These are phyloP conservation scores for Pseudobourletiella spinata DNA, from an alignment of 1,140 invertebrate genomes.

Conservation along the genomic window DNA sequence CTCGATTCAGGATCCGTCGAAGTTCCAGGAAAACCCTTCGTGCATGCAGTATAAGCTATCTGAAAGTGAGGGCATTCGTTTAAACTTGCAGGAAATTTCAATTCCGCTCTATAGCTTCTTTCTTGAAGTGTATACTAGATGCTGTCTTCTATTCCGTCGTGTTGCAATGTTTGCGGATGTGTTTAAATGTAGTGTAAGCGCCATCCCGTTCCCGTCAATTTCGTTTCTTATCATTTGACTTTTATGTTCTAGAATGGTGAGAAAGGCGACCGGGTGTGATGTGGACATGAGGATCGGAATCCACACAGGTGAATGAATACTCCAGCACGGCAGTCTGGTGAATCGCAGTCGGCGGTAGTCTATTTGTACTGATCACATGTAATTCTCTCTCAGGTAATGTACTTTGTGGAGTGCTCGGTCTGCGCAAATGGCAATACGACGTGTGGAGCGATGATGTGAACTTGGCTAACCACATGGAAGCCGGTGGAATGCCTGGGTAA, in stretches of 20 bases:
- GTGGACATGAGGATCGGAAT: slow-evolving; percentile 94
- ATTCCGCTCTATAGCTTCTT: not conserved
- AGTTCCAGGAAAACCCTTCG: too few species aligned
- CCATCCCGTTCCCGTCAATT: too few species aligned
- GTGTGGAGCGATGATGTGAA: slow-evolving; percentile 98
- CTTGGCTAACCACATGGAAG: slow-evolving; percentile 95
- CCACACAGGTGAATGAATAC: slow-evolving; percentile 55
- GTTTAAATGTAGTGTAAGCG: too few species aligned
- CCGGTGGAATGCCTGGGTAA: slow-evolving; percentile 50
- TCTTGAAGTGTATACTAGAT: too few species aligned
- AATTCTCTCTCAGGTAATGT: slow-evolving; percentile 58
- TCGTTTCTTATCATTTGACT: too few species aligned
- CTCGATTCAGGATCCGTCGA: too few species aligned
- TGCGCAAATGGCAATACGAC: slow-evolving; percentile 78
- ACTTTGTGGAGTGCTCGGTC: slow-evolving; percentile 87
- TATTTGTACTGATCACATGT: not conserved
- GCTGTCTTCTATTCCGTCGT: too few species aligned
- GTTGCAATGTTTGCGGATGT: too few species aligned
- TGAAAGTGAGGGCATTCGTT: too few species aligned
- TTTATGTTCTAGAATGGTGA: slow-evolving; percentile 59
- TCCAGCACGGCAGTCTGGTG: too few species aligned
- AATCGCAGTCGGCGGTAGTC: too few species aligned
- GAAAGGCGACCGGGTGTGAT: slow-evolving; percentile 77
- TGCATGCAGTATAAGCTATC: too few species aligned
- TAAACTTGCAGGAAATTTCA: not conserved